phyloP scores from a whole-genome alignment of 1,140 invertebrate genomes.

The Daktulosphaira vitifoliae region DNA sequence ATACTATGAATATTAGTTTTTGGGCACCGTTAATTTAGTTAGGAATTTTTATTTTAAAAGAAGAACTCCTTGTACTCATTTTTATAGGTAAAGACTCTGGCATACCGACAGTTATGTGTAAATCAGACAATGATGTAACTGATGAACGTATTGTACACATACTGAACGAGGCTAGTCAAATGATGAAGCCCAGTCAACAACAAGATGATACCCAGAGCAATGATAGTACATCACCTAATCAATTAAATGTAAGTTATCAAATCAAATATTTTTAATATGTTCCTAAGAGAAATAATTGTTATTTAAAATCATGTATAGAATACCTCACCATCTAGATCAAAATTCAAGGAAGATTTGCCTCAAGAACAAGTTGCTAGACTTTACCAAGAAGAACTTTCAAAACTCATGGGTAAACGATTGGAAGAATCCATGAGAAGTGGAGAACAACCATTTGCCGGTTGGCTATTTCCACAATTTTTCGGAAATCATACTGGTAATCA shows the following conservation, averaged over 20 bases:
- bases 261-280: background rate
- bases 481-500: slow-evolving; percentile 53
- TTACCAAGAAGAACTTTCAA: slow-evolving; percentile 91
- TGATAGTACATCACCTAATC: slow-evolving; percentile 68
- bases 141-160: slow-evolving; percentile 92
- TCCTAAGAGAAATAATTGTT: slow-evolving; percentile 2
- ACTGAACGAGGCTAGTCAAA: slow-evolving; percentile 76
- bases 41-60: slow-evolving; percentile 30
- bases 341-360: slow-evolving; percentile 82
- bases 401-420: slow-evolving; percentile 72
- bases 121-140: slow-evolving; percentile 65
- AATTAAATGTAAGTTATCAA: slow-evolving; percentile 29
- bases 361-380: slow-evolving; percentile 95
- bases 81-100: slow-evolving; percentile 67
- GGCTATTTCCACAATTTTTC: slow-evolving; percentile 69
- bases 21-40: slow-evolving; percentile 4
- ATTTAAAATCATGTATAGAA: slow-evolving; percentile 37
- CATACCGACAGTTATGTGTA: slow-evolving; percentile 57
- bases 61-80: slow-evolving; percentile 34
- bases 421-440: slow-evolving; percentile 47
- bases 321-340: slow-evolving; percentile 50
- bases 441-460: slow-evolving; percentile 50
- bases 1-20: too few relatives aligned
- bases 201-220: slow-evolving; percentile 55
- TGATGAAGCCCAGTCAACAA: slow-evolving; percentile 50